Conservation (phyloP, 2,888 invertebrate genomes). For the Synanthedon tipuliformis region DNA sequence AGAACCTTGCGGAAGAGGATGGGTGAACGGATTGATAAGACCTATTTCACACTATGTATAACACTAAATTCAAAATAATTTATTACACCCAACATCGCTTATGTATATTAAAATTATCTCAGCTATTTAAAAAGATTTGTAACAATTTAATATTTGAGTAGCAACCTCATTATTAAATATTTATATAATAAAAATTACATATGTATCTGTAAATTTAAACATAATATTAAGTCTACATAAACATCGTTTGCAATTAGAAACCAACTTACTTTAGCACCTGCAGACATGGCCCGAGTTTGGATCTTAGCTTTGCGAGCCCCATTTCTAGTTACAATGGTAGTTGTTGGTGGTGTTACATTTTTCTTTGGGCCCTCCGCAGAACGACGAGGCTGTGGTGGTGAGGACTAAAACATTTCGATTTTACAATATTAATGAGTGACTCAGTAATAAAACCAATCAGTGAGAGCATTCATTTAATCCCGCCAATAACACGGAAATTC, state of each 20-base stretch:
- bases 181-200: too few species aligned
- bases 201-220: too few species aligned
- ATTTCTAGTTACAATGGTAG: slow-evolving; percentile 70
- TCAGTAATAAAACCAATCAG: slow-evolving; percentile 4
- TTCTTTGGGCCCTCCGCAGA: slow-evolving; percentile 41
- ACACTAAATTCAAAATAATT: too few species aligned
- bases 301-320: slow-evolving; percentile 74
- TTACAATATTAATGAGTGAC: not conserved
- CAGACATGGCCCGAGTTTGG: slow-evolving; percentile 73
- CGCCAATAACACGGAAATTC: slow-evolving; percentile 3
- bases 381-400: slow-evolving; percentile 28
- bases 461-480: slow-evolving; percentile 9
- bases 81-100: too few species aligned
- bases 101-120: too few species aligned
- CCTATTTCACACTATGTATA: too few species aligned
- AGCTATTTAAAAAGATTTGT: too few species aligned
- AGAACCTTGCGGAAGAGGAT: too few species aligned
- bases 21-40: too few species aligned
- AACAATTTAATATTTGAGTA: too few species aligned
- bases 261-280: slow-evolving; percentile 46
- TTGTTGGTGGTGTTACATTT: slow-evolving; percentile 42
- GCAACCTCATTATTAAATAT: too few species aligned
- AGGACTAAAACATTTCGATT: slow-evolving; percentile 22
- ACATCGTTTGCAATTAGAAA: not conserved
- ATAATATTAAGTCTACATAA: too few species aligned